A percentile compares a stretch with the other conserved stretches of the same genome.
Evolutionary conservation across 2,888 invertebrate genomes (phyloP).

Genomic region (Campoplex capitator): DNA sequence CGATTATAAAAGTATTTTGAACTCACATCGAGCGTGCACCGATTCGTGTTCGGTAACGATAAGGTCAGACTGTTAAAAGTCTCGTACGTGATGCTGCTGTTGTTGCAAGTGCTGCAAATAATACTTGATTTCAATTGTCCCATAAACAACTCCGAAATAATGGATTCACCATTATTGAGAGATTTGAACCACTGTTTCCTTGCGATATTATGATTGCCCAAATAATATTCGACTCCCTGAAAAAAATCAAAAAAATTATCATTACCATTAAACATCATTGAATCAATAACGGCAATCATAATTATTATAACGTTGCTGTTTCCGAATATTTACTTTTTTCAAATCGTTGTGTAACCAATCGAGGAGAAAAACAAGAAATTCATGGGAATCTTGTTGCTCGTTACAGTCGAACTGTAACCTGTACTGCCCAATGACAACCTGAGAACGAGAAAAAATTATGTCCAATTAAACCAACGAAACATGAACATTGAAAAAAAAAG

Average conservation of each 20-base stretch:
- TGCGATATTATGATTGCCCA: slow-evolving; percentile 75
- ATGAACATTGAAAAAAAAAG: not conserved
- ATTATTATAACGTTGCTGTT: not conserved
- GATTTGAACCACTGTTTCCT: slow-evolving; percentile 83
- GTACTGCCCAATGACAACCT: slow-evolving; percentile 91
- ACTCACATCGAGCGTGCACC: slow-evolving; percentile 88
- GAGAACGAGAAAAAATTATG: slow-evolving; percentile 30
- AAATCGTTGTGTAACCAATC: slow-evolving; percentile 95
- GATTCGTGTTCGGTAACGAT: slow-evolving; percentile 89
- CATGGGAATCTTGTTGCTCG: slow-evolving; percentile 96
- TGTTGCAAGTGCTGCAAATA: slow-evolving; percentile 90
- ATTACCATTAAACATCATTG: not conserved
- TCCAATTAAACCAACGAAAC: slow-evolving; percentile 16
- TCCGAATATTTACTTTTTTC: slow-evolving; percentile 86
- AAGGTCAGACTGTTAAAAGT: slow-evolving; percentile 94
- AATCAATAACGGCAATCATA: not conserved
- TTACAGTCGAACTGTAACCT: slow-evolving; percentile 90
- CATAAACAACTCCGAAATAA: slow-evolving; percentile 89
- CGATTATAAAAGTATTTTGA: slow-evolving; percentile 10
- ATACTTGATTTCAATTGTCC: slow-evolving; percentile 94
- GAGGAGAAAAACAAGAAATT: slow-evolving; percentile 94
- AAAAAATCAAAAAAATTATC: not conserved
- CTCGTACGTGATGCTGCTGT: slow-evolving; percentile 93
- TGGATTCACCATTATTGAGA: slow-evolving; percentile 79
- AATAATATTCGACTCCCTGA: slow-evolving; percentile 31